Conservation (phyloP, 2,888 invertebrate species). For the Trimorus sp. region DNA sequence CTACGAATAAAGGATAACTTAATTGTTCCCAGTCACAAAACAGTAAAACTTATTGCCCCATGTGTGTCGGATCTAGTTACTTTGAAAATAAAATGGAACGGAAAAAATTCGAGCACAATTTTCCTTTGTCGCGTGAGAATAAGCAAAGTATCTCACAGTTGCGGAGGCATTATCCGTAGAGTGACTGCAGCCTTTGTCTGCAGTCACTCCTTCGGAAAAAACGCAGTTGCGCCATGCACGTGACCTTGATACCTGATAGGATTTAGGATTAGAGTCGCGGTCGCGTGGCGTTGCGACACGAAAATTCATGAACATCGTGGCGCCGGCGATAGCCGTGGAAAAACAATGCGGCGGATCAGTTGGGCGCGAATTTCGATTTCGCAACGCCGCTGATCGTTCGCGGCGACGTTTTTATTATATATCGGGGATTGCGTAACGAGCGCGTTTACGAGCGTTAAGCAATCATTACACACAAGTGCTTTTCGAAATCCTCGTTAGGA, state of each 20-base stretch:
- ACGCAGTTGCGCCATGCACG: slow-evolving; percentile 41
- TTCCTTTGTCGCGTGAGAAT: slow-evolving; percentile 39
- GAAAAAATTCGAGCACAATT: slow-evolving; percentile 19
- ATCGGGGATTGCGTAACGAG: not conserved
- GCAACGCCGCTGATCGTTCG: slow-evolving; percentile 18
- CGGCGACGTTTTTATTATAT: not conserved
- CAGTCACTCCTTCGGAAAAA: slow-evolving; percentile 6
- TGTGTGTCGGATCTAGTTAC: slow-evolving; percentile 2
- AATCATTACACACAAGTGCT: too few relatives aligned
- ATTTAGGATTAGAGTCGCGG: slow-evolving; percentile 61
- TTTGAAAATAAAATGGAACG: not conserved
- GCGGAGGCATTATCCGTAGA: not conserved
- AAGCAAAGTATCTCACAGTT: slow-evolving; percentile 29
- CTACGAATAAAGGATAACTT: too few relatives aligned
- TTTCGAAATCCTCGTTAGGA: too few relatives aligned
- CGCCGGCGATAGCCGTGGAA: slow-evolving; percentile 30
- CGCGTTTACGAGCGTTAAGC: too few relatives aligned
- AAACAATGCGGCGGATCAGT: slow-evolving; percentile 30
- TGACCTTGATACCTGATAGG: slow-evolving; percentile 63
- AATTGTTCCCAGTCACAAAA: too few relatives aligned
- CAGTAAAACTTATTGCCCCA: not conserved
- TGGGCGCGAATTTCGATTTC: slow-evolving; percentile 17
- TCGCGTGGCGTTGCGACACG: slow-evolving; percentile 45
- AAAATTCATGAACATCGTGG: slow-evolving; percentile 54
- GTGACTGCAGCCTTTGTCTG: slow-evolving; percentile 30